A percentile compares a stretch with the other conserved stretches of the same genome.
Evolutionary conservation across 1,140 invertebrate genomes (phyloP).

Genomic region (Drosophila gunungcola): DNA sequence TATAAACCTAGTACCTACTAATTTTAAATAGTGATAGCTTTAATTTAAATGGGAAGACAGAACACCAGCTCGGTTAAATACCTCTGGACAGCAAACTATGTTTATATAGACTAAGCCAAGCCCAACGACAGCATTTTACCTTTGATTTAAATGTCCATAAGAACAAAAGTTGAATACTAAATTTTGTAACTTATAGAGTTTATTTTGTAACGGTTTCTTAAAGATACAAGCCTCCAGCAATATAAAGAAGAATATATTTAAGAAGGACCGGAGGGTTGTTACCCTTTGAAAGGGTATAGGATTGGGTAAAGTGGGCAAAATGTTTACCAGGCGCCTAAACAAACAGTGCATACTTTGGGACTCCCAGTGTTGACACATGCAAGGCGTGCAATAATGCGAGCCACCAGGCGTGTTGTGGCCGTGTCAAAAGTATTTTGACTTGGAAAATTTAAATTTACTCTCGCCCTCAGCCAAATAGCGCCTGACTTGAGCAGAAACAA

Average conservation of each 20-base stretch:
- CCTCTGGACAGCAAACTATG: too few relatives aligned
- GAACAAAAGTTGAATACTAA: too few relatives aligned
- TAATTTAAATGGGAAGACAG: too few relatives aligned
- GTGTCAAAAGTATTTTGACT: conserved; percentile 74
- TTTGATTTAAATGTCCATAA: too few relatives aligned
- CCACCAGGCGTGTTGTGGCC: conserved; percentile 17
- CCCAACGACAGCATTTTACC: too few relatives aligned
- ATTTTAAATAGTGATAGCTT: too few relatives aligned
- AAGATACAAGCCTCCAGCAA: neutral
- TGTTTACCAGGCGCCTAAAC: conserved; percentile 65
- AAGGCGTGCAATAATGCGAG: conserved; percentile 45
- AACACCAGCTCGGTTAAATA: too few relatives aligned
- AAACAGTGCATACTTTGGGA: conserved; percentile 73
- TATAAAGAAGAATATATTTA: neutral
- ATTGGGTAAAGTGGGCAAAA: conserved; percentile 7
- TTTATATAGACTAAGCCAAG: too few relatives aligned
- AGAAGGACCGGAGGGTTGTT: neutral
- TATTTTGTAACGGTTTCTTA: too few relatives aligned
- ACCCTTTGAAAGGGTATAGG: conserved; percentile 12
- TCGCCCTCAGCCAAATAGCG: conserved; percentile 6
- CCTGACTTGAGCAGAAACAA: conserved; percentile 61
- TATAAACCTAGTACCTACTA: too few relatives aligned
- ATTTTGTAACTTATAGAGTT: too few relatives aligned
- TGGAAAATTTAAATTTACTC: conserved; percentile 72
- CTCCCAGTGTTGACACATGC: conserved; percentile 52